Evolutionary conservation across 2,888 invertebrate species (phyloP).

Genomic region (Tachina grossa): DNA sequence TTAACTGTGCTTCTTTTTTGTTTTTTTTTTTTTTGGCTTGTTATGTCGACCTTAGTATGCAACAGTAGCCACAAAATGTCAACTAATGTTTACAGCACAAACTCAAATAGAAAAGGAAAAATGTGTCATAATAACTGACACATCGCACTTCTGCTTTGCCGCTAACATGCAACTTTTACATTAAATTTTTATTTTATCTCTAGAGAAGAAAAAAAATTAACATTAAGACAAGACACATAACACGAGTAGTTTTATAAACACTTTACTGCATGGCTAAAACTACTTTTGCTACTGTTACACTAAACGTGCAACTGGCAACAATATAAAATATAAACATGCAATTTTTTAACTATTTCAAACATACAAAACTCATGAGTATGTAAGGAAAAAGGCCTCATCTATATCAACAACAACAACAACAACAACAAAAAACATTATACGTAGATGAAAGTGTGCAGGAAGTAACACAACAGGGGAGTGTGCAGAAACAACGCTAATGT

Average conservation of each 20-base stretch:
- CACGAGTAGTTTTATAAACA: constrained; percentile 48
- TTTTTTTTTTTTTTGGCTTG: neutral
- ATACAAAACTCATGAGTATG: neutral
- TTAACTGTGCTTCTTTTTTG: too few relatives aligned
- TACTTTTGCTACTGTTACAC: constrained; percentile 11
- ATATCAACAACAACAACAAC: neutral
- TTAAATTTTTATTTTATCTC: neutral
- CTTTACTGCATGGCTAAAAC: constrained; percentile 26
- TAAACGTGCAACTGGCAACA: constrained; percentile 20
- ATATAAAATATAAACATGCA: constrained; percentile 48
- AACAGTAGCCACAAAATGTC: constrained; percentile 15
- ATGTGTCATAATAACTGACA: constrained; percentile 50
- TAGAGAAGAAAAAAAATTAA: constrained; percentile 21
- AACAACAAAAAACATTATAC: neutral
- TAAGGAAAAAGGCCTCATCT: constrained; percentile 12
- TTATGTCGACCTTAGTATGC: neutral
- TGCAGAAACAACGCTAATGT: constrained; percentile 12
- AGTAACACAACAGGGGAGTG: neutral
- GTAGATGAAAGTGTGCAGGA: neutral
- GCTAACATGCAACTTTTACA: constrained; percentile 11
- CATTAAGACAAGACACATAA: constrained; percentile 52
- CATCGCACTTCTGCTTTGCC: constrained; percentile 18
- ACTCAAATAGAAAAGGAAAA: neutral
- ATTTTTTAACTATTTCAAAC: constrained; percentile 28
- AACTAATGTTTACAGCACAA: neutral